Evolutionary conservation across 2,797 vertebrate genomes (phyloP), one percentile per base, ranked within the genome.

Genomic region (Danio jaintianensis): DNA sequence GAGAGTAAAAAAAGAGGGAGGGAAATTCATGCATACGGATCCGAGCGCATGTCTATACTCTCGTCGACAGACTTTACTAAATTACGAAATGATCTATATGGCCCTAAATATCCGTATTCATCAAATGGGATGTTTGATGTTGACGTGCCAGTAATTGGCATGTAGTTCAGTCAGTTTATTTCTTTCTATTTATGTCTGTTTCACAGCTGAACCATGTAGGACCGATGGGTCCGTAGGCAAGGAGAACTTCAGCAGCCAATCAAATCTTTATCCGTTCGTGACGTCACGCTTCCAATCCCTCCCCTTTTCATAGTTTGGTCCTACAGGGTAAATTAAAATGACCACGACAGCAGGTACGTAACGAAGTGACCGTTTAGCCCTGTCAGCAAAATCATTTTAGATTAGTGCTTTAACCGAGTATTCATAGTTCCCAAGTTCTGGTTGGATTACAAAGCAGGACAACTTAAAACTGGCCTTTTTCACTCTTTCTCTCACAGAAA

Each of bases 231-330:
- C 71, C 56, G 75, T 59, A 6, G 20, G 40, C 70, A 74, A 16
- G 6, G 68, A 80, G 88, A 29, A 80, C 38, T 18, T 58, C 29
- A 1, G 4, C 20, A 82, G 75, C 93, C 93, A 93, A 93, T 93
- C 91, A 81, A 69, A 72, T 45, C 20, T 3, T 72, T 7, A 64
- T 80, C 68, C 78, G 78, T 59, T 15, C 22, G 6, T 80, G 78
- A 80, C 78, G 78, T 64, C 69, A 73, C 8, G 10, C 38, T 38
- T 18, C 48, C 10, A 52, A 52, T 52, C 15, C 11, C 22, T 38
- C n/a, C 20, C 38, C 10, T 10, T 43, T 10, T 45, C 18, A 29
- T 2, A 6, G 7, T 20, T n/a, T 7, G 38, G 11, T 78, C 62
- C 18, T 16, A 43, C 9, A 67, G 18, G 11, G 40, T 67, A n/a